Evolutionary conservation across 1,140 invertebrate species (phyloP).

Genomic region (Brachionus manjavacas): DNA sequence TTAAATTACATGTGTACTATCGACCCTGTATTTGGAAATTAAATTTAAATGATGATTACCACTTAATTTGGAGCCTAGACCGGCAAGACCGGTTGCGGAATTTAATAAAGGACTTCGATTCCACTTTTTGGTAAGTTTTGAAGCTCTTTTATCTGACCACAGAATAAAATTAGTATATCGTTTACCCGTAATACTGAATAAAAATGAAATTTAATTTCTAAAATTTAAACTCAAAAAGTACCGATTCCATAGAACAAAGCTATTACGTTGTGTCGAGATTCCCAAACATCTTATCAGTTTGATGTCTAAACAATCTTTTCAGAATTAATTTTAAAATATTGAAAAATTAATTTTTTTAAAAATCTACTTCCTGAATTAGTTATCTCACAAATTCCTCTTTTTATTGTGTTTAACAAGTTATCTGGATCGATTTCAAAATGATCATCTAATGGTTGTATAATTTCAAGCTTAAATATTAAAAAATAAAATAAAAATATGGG

Average conservation of each 20-base stretch:
- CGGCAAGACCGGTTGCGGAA: not conserved
- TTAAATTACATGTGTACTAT: constrained; percentile 10
- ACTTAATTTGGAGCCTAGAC: not conserved
- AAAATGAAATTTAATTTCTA: not conserved
- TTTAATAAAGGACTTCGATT: not conserved
- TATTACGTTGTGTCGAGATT: constrained; percentile 32
- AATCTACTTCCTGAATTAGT: not conserved
- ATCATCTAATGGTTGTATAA: not conserved
- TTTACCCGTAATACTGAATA: not conserved
- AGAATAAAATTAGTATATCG: constrained; percentile 28
- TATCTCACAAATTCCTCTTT: not conserved
- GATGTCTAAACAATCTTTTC: not conserved
- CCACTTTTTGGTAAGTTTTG: not conserved
- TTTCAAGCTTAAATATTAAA: not conserved
- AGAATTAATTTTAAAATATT: not conserved
- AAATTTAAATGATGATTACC: not conserved
- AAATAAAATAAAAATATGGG: not conserved
- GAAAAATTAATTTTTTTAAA: not conserved
- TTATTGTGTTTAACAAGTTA: not conserved
- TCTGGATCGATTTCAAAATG: constrained; percentile 7
- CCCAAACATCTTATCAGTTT: not conserved
- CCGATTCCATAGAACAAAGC: constrained; percentile 16
- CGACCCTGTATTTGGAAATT: constrained; percentile 7
- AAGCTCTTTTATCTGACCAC: not conserved
- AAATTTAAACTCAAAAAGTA: not conserved